Base-by-base conservation (phyloP, 2,888 invertebrate species). In the Schizaphis graminum region DNA sequence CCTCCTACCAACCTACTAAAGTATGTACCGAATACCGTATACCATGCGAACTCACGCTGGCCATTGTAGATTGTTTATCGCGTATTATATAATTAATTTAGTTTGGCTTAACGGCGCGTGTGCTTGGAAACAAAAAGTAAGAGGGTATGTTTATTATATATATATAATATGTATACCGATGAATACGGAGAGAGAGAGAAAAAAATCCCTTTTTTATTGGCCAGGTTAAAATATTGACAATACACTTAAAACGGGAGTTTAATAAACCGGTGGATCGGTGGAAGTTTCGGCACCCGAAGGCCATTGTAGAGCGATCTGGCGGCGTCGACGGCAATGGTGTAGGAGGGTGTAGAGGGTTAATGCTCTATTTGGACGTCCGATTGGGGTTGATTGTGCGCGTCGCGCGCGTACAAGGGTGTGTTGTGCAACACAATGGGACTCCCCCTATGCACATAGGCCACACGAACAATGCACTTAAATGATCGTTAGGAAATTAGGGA, bases 391-490 rank as follows among this genome's bases (percentile, higher is more conserved):
- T 95, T 95, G 95, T 95, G 94, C 94, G 94, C 95, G 94, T 89
- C 94, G 94, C 92, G 95, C 95, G 95, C 95, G 95, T 95, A 95
- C 95, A 95, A 95, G 95, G 93, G 92, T 94, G 94, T 95, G 95
- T 95, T 95, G 94, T 85, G 94, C 91, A 95, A 95, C 93, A 95
- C 94, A 94, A 94, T 94, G 44, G 93, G 86, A 91, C 94, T 86
- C 94, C 86, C 94, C 91, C 90, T 41, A 44, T 91, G 41, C 77
- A 41, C 44, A 94, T 93, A 94, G 95, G 95, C 95, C 91, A 93
- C 96, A 95, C 95, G 95, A 95, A 95, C 95, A 95, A 95, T 95
- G 95, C 95, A 95, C 95, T 95, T 95, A 95, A 95, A 95, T 95
- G 95, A 95, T 95, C 95, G 95, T 95, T 95, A 95, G 95, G 95